Evolutionary conservation across 2,888 invertebrate species (phyloP), one percentile per base, ranked within the genome.

Genomic region (Thymelicus lineola): DNA sequence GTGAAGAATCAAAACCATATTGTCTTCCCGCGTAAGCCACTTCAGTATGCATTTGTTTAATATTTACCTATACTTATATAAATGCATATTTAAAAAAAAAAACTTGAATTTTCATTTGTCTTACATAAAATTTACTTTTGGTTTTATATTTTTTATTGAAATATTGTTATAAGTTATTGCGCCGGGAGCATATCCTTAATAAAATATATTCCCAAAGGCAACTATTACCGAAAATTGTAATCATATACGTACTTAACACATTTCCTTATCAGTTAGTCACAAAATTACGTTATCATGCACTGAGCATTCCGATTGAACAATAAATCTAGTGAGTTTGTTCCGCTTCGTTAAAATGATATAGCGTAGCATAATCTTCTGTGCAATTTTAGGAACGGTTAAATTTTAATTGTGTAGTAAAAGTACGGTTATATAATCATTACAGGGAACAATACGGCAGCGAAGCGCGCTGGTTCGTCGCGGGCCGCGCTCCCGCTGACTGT

Each of bases 391-490:
- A 87, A 85, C 88, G 85, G 85, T 93, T 92, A 89, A 90, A 91
- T 89, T 93, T 93, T 91, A 91, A 93, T 89, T 88, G 91, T 86
- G 86, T 86, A 86, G 87, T 94, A 90, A 93, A 93, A 91, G 89
- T 88, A 88, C 86, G 87, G 87, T 91, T 91, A 90, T 90, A 89
- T 88, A 90, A 91, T 91, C 85, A 90, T 93, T 90, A 91, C 84
- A 85, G 82, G 84, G 85, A 89, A 90, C 88, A 90, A 90, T 91
- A 86, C 84, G 84, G 82, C 82, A 77, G 77, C 75, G 76, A 74
- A 53, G 38, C 12, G 58, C 75, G 78, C 73, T 75, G 75, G 76
- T 71, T 75, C 71, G 70, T 68, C 73, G 75, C 70, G 76, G 74
- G 75, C 77, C 78, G 75, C 77, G 77, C 79, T 77, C 76, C 80